Percentiles rank a stretch among this genome's conserved stretches.
These are phyloP conservation scores for Dromiciops gliroides DNA, from an alignment of 2,113 vertebrate species.

Conservation along the genomic window DNA sequence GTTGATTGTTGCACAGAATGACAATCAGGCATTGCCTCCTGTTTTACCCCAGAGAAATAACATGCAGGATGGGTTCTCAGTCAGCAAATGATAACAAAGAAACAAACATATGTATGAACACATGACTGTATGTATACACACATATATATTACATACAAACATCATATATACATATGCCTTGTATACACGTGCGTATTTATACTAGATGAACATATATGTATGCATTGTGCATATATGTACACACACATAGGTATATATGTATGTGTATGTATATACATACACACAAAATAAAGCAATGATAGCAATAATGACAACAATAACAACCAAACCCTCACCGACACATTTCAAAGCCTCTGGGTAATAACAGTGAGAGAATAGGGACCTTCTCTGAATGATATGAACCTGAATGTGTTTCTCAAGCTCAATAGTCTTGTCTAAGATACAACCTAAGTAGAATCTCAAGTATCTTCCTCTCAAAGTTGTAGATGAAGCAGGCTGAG, in stretches of 20 bases:
- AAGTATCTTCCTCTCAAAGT: neutral
- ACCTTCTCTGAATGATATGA: neutral
- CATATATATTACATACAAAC: rapidly evolving
- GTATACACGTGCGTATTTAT: neutral
- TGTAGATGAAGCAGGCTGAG: slow-evolving; percentile 49
- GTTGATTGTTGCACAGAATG: slow-evolving; percentile 4
- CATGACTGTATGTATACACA: neutral
- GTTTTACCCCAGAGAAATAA: neutral
- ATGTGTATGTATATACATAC: too few species aligned
- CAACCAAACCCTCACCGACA: neutral
- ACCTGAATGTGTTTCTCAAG: neutral
- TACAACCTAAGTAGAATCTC: neutral
- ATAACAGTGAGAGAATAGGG: neutral
- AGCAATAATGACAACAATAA: neutral
- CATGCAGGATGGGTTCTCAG: neutral
- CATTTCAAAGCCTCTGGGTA: neutral
- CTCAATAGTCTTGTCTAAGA: neutral
- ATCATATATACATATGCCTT: neutral
- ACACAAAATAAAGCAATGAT: too few species aligned
- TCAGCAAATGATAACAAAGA: neutral
- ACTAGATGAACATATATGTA: too few species aligned
- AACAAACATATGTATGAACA: neutral
- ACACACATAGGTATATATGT: too few species aligned
- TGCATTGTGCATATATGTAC: neutral
- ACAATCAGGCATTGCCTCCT: neutral